Evolutionary conservation across 2,888 invertebrate genomes (phyloP), one percentile per base, ranked within the genome.

Genomic region (Cylindroiulus punctatus): DNA sequence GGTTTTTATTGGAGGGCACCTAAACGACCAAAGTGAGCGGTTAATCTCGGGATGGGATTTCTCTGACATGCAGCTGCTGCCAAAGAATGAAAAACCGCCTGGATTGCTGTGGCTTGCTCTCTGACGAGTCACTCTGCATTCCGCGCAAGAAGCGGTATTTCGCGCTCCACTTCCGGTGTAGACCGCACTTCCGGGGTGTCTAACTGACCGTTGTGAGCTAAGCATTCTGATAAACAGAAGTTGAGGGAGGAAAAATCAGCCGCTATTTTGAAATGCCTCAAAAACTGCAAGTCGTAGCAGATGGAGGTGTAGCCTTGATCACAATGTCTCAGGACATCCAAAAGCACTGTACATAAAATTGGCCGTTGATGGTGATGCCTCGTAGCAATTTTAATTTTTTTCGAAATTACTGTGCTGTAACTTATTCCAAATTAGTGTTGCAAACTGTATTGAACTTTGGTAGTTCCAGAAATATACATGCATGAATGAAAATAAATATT

Each of bases 41-140:
- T 65, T 65, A 65, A 65, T 65, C 65, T 22, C 12, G 65, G 65
- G 65, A 65, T 65, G 65, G 65, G 65, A 65, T 65, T 26, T 26
- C 26, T n/a, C 26, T n/a, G 65, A 8, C 26, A 4, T 26, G 65
- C 7, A 7, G 65, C 65, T 26, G 22, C 26, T 26, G 10, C 26
- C 10, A 65, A 65, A 65, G 4, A n/a, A 26, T 8, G 26, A 65
- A n/a, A 65, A 12, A 3, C 12, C 65, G n/a, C 26, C 65, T 5
- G 12, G 65, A 26, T 26, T 10, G 1, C 10, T 26, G 65, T 65
- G 26, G 65, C 4, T 52, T n/a, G n/a, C 4, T n/a, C n/a, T 52
- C 52, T 52, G 52, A 52, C n/a, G n/a, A 3, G 52, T n/a, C n/a
- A n/a, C 3, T 52, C 52, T 26, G 65, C 65, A 65, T 65, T 8